These are phyloP conservation scores for Musca domestica DNA, from an alignment of 1,140 invertebrate species.

Conservation along the genomic window DNA sequence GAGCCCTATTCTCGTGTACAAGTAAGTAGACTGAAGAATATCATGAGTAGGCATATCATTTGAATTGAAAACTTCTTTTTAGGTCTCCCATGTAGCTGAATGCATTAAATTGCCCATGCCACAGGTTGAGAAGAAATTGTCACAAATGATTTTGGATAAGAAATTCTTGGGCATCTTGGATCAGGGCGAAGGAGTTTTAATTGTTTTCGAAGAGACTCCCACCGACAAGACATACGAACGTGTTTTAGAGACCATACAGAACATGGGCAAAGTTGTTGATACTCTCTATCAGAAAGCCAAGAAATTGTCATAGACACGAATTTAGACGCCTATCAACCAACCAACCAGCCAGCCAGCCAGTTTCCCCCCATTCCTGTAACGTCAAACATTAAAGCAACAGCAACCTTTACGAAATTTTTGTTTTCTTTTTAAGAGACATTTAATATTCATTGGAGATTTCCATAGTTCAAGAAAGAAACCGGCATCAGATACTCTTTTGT, in stretches of 20 bases:
- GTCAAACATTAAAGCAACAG: too few species aligned
- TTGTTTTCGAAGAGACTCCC: constrained; percentile 94
- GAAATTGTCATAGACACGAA: constrained; percentile 81
- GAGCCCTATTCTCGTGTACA: constrained; percentile 98
- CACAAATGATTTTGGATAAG: constrained; percentile 99
- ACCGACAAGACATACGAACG: constrained; percentile 97
- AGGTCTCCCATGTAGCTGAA: constrained; percentile 78
- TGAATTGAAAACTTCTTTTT: too few species aligned
- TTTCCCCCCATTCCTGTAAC: too few species aligned
- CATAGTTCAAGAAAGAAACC: too few species aligned
- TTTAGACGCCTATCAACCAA: background rate
- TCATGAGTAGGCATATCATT: too few species aligned
- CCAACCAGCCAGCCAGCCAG: too few species aligned
- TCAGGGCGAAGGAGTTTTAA: constrained; percentile 94
- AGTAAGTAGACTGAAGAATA: constrained; percentile 62
- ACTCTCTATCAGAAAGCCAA: constrained; percentile 98
- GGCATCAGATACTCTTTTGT: too few species aligned
- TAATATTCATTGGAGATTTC: too few species aligned
- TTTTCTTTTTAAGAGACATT: too few species aligned
- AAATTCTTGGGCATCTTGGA: constrained; percentile 96
- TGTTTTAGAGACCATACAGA: constrained; percentile 94
- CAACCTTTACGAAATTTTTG: too few species aligned
- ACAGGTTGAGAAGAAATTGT: constrained; percentile 97
- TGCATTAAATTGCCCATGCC: constrained; percentile 85
- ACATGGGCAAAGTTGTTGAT: constrained; percentile 99